These are phyloP conservation scores for Calameuta pallipes DNA, from an alignment of 2,888 invertebrate species.

Conservation along the genomic window DNA sequence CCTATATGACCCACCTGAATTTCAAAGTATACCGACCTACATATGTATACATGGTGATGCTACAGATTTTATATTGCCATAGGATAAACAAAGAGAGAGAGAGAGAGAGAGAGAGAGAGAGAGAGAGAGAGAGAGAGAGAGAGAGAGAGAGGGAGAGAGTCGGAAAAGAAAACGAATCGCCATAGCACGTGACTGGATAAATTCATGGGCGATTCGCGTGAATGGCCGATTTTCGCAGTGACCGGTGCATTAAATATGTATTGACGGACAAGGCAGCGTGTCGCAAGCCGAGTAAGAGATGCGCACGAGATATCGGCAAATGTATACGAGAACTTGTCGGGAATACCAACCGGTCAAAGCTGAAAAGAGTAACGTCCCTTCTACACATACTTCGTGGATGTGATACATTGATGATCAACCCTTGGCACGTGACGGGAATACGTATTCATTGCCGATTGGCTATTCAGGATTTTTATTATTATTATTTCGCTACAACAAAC, in stretches of 20 bases:
- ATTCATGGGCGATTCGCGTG: constrained; percentile 1
- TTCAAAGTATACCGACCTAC: no score
- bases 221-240: constrained; percentile 29
- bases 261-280: constrained; percentile 15
- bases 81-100: neutral
- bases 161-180: neutral
- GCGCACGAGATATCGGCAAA: constrained; percentile 1
- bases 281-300: constrained; percentile 13
- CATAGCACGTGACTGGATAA: neutral
- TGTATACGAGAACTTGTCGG: constrained; percentile 9
- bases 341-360: constrained; percentile 26
- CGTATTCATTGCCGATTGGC: constrained; percentile 17
- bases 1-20: neutral
- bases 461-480: constrained; percentile 1
- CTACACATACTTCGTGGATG: neutral
- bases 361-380: constrained; percentile 16
- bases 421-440: constrained; percentile 31
- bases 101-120: no score
- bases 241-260: constrained; percentile 33
- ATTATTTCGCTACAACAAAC: neutral
- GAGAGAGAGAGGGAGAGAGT: no score
- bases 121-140: no score
- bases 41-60: neutral
- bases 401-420: constrained; percentile 27
- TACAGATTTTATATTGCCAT: neutral